These are phyloP conservation scores for Anguilla anguilla DNA, from an alignment of 2,797 vertebrate genomes.

Conservation along the genomic window DNA sequence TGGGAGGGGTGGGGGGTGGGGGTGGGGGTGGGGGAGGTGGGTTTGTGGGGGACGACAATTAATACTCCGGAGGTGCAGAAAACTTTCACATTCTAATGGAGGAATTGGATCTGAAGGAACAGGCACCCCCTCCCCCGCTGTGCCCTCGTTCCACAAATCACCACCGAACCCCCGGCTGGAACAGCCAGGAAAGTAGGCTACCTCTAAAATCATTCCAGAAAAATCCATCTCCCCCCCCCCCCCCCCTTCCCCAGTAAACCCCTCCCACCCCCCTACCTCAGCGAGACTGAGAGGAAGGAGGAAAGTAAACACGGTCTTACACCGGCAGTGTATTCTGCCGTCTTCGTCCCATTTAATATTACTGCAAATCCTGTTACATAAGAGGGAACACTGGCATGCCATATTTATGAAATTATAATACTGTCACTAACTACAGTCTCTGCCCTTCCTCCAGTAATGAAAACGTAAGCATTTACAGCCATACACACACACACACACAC, in stretches of 20 bases:
- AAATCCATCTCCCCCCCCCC: background rate
- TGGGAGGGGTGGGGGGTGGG: background rate
- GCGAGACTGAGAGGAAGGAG: background rate
- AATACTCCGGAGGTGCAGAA: background rate
- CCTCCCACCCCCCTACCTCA: background rate
- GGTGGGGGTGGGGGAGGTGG: background rate
- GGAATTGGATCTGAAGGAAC: background rate
- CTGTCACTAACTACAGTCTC: background rate
- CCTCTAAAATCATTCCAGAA: background rate
- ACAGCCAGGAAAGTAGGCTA: conserved; percentile 14
- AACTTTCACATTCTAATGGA: conserved; percentile 19
- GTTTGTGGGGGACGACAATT: background rate
- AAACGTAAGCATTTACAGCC: background rate
- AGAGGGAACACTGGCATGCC: background rate
- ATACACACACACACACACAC: background rate
- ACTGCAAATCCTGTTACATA: background rate
- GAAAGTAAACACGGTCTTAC: background rate
- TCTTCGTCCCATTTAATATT: background rate
- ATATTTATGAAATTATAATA: background rate
- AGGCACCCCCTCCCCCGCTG: background rate
- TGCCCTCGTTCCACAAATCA: conserved; percentile 11
- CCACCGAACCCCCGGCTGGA: background rate
- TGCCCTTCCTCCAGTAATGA: background rate
- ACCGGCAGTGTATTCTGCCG: background rate
- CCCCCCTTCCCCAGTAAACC: background rate